Base-by-base conservation (phyloP, 2,888 invertebrate genomes). In the Conus canariensis region DNA sequence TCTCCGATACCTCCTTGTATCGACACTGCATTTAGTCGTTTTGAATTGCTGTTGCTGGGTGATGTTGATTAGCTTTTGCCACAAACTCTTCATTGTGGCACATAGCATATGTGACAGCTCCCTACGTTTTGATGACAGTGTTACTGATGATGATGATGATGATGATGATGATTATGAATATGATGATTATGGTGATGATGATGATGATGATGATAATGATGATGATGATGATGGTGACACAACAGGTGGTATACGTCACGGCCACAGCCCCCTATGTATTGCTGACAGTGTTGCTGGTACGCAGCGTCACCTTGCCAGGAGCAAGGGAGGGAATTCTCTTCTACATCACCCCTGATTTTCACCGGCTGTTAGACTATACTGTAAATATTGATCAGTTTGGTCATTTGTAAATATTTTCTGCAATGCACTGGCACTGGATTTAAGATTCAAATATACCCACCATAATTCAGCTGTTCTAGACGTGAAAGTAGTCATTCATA, bases 311-410 rank as follows among this genome's bases (percentile, higher is more conserved):
- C 2, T 96, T 98, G 89, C 98, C 98, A 0, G 98, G 98, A 22
- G 98, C 98, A 12, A 97, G 97, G 0, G 97, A 98, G 77, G 98
- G 98, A 3, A 97, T 98, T 90, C 95, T 98, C 7, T 98, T 98
- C 95, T 98, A 98, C 95, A 96, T 98, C 88, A 98, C 97, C 82
- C 98, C 98, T 4, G 97, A 98, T 94, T 98, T 98, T 97, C 97
- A 97, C 88, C 97, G 97, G 94, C 97, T 98, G 89, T 97, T 97
- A 67, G 98, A 98, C 94, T 97, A 98, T 14, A 97, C 98, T 93
- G 97, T 96, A 92, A 92, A 22, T 83, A 8, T n/a, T n/a, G 3
- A n/a, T 6, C 74, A n/a, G 25, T 22, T n/a, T n/a, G 45, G 45
- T 45, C 45, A 80, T 80, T 45, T 45, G 45, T 45, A 45, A 45